A percentile compares a stretch with the other conserved stretches of the same genome.
phyloP scores from a whole-genome alignment of 2,888 invertebrate species.

The Ecliptopera silaceata region DNA sequence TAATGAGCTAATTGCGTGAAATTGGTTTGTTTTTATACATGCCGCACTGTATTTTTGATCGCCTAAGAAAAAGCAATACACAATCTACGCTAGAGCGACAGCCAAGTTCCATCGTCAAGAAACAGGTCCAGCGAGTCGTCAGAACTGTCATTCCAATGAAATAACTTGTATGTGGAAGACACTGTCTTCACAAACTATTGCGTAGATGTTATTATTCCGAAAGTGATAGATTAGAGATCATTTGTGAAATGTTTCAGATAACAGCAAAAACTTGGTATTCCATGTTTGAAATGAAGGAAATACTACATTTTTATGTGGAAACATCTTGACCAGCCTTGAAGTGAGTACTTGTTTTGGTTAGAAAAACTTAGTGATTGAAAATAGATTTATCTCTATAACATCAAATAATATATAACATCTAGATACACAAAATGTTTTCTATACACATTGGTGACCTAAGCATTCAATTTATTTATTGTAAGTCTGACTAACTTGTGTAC shows the following conservation, averaged over 20 bases:
- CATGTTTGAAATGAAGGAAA: slow-evolving; percentile 72
- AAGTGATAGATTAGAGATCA: slow-evolving; percentile 16
- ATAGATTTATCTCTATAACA: neutral
- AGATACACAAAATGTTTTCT: neutral
- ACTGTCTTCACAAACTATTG: slow-evolving; percentile 37
- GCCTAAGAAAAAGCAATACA: slow-evolving; percentile 33
- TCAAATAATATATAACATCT: neutral
- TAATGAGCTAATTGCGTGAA: slow-evolving; percentile 38
- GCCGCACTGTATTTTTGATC: slow-evolving; percentile 27
- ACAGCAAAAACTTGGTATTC: slow-evolving; percentile 44
- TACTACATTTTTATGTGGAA: slow-evolving; percentile 64
- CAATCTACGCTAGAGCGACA: slow-evolving; percentile 33
- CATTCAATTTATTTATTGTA: neutral
- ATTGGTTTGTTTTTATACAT: slow-evolving; percentile 35
- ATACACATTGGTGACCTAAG: neutral
- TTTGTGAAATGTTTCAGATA: slow-evolving; percentile 54
- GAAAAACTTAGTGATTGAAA: slow-evolving; percentile 27
- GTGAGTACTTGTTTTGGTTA: slow-evolving; percentile 61
- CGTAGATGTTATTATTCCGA: slow-evolving; percentile 25
- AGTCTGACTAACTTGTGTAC: neutral
- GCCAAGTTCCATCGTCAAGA: slow-evolving; percentile 58
- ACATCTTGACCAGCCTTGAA: slow-evolving; percentile 82
- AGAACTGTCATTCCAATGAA: slow-evolving; percentile 76
- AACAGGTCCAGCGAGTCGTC: slow-evolving; percentile 78
- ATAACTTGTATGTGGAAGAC: slow-evolving; percentile 53